Conservation (phyloP, 92 coral and sea anemone species). For the Porites cylindrica region DNA sequence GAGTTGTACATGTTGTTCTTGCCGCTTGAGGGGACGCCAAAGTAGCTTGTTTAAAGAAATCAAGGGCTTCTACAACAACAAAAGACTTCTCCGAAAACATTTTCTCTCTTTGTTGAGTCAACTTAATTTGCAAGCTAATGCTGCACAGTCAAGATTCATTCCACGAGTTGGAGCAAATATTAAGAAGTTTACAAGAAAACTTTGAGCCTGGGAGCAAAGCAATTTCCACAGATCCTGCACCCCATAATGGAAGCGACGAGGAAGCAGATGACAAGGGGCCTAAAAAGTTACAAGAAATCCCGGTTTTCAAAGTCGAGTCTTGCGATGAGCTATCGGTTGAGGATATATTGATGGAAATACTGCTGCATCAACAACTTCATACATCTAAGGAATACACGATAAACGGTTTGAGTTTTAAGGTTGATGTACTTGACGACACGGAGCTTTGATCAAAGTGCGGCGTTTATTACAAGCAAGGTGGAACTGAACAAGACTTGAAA, state of each 20-base stretch:
- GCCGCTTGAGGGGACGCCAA: not conserved
- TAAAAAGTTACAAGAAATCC: not conserved
- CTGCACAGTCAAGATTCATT: conserved; percentile 44
- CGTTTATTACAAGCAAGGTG: not conserved
- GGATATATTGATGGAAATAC: conserved; percentile 38
- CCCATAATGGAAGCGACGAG: not conserved
- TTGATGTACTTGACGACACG: conserved; percentile 35
- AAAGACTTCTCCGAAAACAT: not conserved
- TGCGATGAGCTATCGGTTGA: not conserved
- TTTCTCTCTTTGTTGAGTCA: not conserved
- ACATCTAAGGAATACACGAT: conserved; percentile 29
- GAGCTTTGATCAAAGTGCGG: conserved; percentile 6
- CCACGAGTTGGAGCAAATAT: conserved; percentile 32
- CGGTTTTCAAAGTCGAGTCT: not conserved
- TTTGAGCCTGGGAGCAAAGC: not conserved
- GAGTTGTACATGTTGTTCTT: not conserved
- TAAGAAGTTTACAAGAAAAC: conserved; percentile 20
- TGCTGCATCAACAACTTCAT: conserved; percentile 34
- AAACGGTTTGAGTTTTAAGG: conserved; percentile 22
- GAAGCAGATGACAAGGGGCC: not conserved
- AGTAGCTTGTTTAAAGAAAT: no score
- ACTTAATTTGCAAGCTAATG: not conserved
- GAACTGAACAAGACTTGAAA: no score
- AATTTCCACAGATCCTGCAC: not conserved
- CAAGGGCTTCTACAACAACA: not conserved